Conservation (phyloP, 1,140 invertebrate genomes). For the Drosophila sproati region DNA sequence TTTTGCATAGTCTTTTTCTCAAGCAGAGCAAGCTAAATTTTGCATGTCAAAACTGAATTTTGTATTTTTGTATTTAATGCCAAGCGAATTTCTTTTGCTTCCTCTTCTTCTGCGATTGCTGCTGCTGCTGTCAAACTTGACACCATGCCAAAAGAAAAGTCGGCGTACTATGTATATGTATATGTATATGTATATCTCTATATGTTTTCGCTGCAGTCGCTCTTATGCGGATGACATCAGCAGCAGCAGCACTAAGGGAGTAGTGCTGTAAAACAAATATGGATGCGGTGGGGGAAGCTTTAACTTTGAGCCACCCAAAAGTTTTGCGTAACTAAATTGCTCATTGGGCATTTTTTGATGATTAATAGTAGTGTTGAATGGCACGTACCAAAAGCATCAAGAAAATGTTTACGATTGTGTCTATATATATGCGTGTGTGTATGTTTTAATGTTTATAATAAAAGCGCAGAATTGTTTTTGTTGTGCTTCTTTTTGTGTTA, state of each 20-base stretch:
- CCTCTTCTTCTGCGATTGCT: background rate
- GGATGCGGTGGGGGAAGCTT: constrained; percentile 12
- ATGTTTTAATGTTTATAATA: constrained; percentile 64
- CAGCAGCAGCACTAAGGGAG: background rate
- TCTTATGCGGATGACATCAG: constrained; percentile 34
- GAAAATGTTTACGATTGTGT: constrained; percentile 58
- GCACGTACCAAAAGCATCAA: constrained; percentile 59
- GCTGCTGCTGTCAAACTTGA: constrained; percentile 22
- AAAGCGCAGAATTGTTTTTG: constrained; percentile 45
- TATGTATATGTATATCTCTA: background rate
- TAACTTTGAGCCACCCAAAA: constrained; percentile 37
- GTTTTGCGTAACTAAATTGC: constrained; percentile 45
- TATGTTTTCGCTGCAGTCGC: constrained; percentile 1
- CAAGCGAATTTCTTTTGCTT: constrained; percentile 27
- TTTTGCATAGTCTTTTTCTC: constrained; percentile 13
- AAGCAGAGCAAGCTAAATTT: constrained; percentile 44
- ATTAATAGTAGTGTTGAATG: constrained; percentile 43
- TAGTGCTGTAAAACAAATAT: too few relatives aligned
- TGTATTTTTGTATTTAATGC: constrained; percentile 30
- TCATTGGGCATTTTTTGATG: constrained; percentile 51
- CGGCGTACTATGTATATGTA: constrained; percentile 19
- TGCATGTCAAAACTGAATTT: constrained; percentile 61
- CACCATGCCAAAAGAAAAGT: constrained; percentile 38
- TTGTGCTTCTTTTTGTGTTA: constrained; percentile 16
- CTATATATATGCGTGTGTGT: constrained; percentile 9